Percentiles rank a stretch among this genome's conserved stretches.
Evolutionary conservation across 1,140 invertebrate genomes (phyloP).

Genomic region (Cryptotermes secundus): DNA sequence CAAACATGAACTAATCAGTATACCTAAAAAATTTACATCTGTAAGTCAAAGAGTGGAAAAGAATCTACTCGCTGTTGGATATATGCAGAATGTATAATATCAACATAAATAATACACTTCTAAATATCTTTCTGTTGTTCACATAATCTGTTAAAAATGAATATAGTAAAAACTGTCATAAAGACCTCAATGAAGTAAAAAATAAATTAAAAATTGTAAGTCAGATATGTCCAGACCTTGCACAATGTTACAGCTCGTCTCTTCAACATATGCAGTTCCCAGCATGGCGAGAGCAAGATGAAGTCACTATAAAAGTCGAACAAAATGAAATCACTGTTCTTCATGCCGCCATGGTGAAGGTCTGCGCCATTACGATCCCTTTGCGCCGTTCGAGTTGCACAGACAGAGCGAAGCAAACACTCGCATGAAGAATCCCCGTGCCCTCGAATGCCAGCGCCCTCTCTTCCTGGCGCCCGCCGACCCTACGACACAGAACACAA

Average conservation of each 20-base stretch:
- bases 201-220: not conserved
- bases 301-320: not conserved
- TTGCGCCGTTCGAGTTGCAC: conserved; percentile 31
- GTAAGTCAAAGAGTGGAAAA: not conserved
- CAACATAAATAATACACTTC: not conserved
- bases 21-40: not conserved
- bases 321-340: too few species aligned
- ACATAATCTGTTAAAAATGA: not conserved
- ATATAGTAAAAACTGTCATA: not conserved
- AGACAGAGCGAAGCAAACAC: conserved; percentile 30
- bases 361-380: conserved; percentile 21
- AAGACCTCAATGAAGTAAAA: not conserved
- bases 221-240: not conserved
- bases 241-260: not conserved
- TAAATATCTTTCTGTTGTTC: not conserved
- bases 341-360: not conserved
- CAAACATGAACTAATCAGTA: not conserved
- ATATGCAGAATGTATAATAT: not conserved
- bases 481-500: not conserved
- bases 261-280: not conserved
- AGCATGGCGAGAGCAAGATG: too few species aligned
- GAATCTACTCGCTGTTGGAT: not conserved
- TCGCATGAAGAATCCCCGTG: conserved; percentile 30
- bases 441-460: conserved; percentile 30
- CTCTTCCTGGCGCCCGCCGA: conserved; percentile 21